Percentiles rank a stretch among this genome's conserved stretches.
These are phyloP conservation scores for Pristionchus entomophagus DNA, from an alignment of 2,888 invertebrate species.

Conservation along the genomic window DNA sequence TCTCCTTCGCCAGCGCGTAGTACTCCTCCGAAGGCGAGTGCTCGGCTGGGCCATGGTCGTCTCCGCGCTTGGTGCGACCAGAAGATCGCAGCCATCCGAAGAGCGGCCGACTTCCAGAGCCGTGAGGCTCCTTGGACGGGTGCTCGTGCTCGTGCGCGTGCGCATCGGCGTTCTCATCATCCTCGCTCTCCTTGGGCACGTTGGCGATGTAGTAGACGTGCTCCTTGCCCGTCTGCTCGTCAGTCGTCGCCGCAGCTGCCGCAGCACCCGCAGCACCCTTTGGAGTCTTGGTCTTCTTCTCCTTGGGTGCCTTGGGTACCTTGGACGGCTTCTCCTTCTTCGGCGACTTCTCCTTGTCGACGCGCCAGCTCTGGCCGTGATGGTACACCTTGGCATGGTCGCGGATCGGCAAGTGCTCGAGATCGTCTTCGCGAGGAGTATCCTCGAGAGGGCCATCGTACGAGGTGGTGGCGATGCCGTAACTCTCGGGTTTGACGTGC, in stretches of 20 bases:
- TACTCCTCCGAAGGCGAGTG: constrained; percentile 29
- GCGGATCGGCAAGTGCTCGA: constrained; percentile 17
- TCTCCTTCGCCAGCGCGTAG: constrained; percentile 4
- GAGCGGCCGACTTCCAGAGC: background rate
- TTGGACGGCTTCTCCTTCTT: constrained; percentile 24
- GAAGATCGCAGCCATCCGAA: constrained; percentile 40
- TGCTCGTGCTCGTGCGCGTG: background rate
- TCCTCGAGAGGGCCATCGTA: constrained; percentile 31
- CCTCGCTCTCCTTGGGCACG: constrained; percentile 26
- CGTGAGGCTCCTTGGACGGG: background rate
- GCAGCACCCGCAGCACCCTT: constrained; percentile 31
- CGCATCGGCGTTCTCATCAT: background rate
- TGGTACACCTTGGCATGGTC: constrained; percentile 36
- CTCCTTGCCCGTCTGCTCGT: constrained; percentile 31
- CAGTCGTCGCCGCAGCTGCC: background rate
- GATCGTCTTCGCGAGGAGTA: constrained; percentile 43
- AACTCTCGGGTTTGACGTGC: constrained; percentile 14
- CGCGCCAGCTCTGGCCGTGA: constrained; percentile 31
- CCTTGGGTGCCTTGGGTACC: constrained; percentile 17
- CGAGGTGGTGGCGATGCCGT: constrained; percentile 18
- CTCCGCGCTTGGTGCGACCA: background rate
- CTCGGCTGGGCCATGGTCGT: background rate
- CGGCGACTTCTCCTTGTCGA: constrained; percentile 34
- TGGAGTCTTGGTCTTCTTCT: constrained; percentile 19
- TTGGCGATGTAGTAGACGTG: constrained; percentile 35